These are phyloP conservation scores for Drosophila arawakana DNA, from an alignment of 1,140 invertebrate species.

Conservation along the genomic window DNA sequence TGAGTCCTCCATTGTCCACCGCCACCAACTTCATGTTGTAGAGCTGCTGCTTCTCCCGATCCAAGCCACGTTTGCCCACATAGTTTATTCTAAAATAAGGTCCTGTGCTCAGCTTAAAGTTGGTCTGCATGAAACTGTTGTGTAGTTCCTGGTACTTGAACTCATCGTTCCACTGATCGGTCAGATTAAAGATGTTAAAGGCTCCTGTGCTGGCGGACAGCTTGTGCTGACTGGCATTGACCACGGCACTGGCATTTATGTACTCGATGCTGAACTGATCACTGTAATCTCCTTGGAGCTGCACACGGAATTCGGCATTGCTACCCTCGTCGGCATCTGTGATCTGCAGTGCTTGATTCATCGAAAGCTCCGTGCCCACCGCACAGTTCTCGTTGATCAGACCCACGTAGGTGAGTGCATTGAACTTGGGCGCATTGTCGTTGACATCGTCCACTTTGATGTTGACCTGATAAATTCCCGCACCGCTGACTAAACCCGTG, in stretches of 20 bases:
- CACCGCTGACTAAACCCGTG: constrained; percentile 87
- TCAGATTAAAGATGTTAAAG: constrained; percentile 80
- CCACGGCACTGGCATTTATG: constrained; percentile 46
- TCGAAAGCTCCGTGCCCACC: constrained; percentile 89
- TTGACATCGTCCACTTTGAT: constrained; percentile 95
- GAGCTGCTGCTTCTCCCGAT: constrained; percentile 89
- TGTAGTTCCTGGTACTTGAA: constrained; percentile 82
- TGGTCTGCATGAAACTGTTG: constrained; percentile 71
- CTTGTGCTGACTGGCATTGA: constrained; percentile 58
- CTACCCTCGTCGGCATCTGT: constrained; percentile 91
- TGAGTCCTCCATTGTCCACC: constrained; percentile 90
- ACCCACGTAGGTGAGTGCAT: constrained; percentile 89
- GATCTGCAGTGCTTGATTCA: constrained; percentile 88
- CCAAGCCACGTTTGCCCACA: constrained; percentile 87
- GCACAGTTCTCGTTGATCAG: constrained; percentile 91
- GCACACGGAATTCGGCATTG: constrained; percentile 91
- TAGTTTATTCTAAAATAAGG: constrained; percentile 77
- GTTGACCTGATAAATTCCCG: constrained; percentile 91
- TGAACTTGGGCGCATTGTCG: constrained; percentile 94
- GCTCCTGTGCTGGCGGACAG: constrained; percentile 37
- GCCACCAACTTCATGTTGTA: constrained; percentile 91
- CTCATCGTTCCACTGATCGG: constrained; percentile 82
- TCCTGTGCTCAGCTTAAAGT: constrained; percentile 61
- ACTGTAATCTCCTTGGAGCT: constrained; percentile 90
- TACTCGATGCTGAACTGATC: constrained; percentile 91